Conservation (phyloP, 2,888 invertebrate species). For the Amphipyra tragopoginis region DNA sequence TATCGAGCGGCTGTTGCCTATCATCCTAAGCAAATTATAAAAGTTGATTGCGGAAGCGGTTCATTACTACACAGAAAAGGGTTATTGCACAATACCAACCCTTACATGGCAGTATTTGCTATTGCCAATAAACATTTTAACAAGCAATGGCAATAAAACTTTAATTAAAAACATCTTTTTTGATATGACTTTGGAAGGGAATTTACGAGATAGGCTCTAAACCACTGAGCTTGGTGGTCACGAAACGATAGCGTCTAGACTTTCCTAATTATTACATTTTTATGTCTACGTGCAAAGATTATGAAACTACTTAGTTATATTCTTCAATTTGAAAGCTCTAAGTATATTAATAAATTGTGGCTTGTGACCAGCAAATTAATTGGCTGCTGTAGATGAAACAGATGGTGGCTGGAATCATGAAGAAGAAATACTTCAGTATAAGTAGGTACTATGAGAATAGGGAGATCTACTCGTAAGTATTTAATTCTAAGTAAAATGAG, state of each 20-base stretch:
- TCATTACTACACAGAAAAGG: neutral
- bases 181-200: neutral
- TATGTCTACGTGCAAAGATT: no score
- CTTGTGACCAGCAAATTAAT: no score
- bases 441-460: neutral
- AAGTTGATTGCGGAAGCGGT: neutral
- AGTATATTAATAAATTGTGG: no score
- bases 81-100: neutral
- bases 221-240: neutral
- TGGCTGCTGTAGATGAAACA: neutral
- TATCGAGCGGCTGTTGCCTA: no score
- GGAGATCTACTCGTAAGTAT: neutral
- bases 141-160: neutral
- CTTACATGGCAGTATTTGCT: neutral
- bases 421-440: no score
- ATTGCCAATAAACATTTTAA: neutral
- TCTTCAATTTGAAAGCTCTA: no score
- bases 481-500: neutral
- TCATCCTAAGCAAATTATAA: neutral
- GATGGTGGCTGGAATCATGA: no score
- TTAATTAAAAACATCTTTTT: constrained; percentile 1
- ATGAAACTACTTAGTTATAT: no score
- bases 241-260: no score
- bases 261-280: no score
- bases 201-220: neutral